phyloP scores from a whole-genome alignment of 2,888 invertebrate genomes.

The Drosophila peninsularis region DNA sequence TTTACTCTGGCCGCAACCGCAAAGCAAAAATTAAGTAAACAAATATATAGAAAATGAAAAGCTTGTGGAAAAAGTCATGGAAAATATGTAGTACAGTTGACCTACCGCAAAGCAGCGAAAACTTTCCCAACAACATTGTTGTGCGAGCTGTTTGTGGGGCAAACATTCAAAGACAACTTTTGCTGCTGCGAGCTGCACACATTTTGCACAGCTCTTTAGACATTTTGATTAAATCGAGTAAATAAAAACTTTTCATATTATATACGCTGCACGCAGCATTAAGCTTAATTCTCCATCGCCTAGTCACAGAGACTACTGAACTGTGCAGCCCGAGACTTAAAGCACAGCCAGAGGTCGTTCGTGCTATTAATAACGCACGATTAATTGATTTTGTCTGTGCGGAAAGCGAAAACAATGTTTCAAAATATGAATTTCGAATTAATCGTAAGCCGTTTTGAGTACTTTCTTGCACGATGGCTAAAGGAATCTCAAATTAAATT shows the following conservation, averaged over 20 bases:
- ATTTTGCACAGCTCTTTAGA: background rate
- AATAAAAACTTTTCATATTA: background rate
- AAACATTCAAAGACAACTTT: conserved; percentile 32
- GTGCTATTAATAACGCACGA: background rate
- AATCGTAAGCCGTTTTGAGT: background rate
- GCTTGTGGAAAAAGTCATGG: conserved; percentile 37
- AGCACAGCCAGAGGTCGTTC: background rate
- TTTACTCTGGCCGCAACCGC: conserved; percentile 48
- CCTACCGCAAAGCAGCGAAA: conserved; percentile 57
- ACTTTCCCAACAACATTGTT: conserved; percentile 65
- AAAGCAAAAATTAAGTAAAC: conserved; percentile 24
- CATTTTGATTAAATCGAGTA: background rate
- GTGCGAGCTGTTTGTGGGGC: conserved; percentile 16
- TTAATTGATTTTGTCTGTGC: background rate
- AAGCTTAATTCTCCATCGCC: no score
- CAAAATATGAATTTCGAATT: background rate
- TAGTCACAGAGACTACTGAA: background rate
- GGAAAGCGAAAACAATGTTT: background rate
- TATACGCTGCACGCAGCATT: no score
- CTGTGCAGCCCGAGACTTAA: background rate
- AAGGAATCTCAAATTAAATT: background rate
- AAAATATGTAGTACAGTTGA: conserved; percentile 66
- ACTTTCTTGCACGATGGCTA: background rate
- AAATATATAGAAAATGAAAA: conserved; percentile 31
- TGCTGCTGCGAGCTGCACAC: background rate